A percentile compares a stretch with the other conserved stretches of the same genome.
phyloP scores from a whole-genome alignment of 2,113 vertebrate species.

The Muscicapa adusta region DNA sequence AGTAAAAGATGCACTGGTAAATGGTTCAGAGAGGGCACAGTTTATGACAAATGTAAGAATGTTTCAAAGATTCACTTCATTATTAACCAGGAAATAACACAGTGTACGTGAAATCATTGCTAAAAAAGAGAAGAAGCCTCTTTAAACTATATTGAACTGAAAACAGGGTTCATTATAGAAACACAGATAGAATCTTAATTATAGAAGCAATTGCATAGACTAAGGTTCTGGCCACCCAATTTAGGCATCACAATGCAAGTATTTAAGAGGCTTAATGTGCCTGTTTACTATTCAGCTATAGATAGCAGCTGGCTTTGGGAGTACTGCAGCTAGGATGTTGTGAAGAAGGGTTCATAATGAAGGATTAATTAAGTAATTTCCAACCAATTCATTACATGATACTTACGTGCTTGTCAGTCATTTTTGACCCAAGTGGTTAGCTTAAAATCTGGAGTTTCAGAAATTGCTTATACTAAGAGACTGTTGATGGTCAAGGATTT shows the following conservation, averaged over 20 bases:
- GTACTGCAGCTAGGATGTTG: neutral
- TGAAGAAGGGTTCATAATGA: conserved; percentile 2
- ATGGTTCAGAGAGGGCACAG: neutral
- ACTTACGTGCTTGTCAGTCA: neutral
- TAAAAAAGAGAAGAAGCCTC: neutral
- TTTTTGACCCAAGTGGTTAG: neutral
- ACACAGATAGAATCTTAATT: conserved; percentile 47
- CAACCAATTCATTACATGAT: conserved; percentile 7
- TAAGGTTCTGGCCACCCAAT: conserved; percentile 27
- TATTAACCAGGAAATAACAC: neutral
- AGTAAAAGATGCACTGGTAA: neutral
- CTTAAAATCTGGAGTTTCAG: neutral
- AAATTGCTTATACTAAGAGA: neutral
- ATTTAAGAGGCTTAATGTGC: conserved; percentile 56
- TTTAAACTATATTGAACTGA: neutral
- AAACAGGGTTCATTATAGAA: conserved; percentile 25
- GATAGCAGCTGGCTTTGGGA: conserved; percentile 53
- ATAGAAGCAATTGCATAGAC: conserved; percentile 24
- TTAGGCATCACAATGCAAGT: conserved; percentile 45
- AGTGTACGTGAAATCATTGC: neutral
- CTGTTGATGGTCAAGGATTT: neutral
- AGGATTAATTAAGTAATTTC: conserved; percentile 51
- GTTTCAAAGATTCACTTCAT: neutral
- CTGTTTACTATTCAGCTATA: conserved; percentile 27
- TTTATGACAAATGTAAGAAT: conserved; percentile 3